Evolutionary conservation across 2,797 vertebrate species (phyloP).

Genomic region (Fringilla coelebs): DNA sequence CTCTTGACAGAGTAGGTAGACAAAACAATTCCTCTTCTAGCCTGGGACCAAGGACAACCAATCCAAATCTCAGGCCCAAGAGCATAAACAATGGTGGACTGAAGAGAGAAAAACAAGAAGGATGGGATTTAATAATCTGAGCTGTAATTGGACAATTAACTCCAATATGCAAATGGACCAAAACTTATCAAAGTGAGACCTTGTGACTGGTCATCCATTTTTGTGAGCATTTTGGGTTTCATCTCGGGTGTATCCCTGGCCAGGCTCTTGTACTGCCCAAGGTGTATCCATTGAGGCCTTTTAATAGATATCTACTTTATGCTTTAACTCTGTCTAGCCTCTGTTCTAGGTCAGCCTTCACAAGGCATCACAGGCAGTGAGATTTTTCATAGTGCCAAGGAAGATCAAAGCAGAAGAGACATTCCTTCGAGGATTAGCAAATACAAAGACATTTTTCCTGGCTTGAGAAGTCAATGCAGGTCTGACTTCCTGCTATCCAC

Average conservation of each 20-base stretch:
- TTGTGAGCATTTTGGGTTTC: neutral
- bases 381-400: neutral
- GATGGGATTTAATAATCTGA: neutral
- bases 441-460: accelerated
- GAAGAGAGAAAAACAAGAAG: neutral
- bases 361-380: neutral
- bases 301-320: neutral
- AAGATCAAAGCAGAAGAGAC: neutral
- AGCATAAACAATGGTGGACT: neutral
- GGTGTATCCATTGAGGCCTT: neutral
- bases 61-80: neutral
- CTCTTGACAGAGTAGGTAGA: neutral
- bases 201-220: neutral
- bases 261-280: neutral
- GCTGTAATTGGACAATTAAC: neutral
- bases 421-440: neutral
- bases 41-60: neutral
- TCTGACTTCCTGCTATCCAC: neutral
- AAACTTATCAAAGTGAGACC: neutral
- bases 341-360: neutral
- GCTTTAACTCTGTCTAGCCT: neutral
- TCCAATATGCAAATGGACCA: neutral
- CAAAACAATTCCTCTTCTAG: neutral
- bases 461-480: neutral
- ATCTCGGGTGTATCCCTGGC: neutral